Conservation (phyloP, 2,113 vertebrate species). For the Hymenochirus boettgeri region DNA sequence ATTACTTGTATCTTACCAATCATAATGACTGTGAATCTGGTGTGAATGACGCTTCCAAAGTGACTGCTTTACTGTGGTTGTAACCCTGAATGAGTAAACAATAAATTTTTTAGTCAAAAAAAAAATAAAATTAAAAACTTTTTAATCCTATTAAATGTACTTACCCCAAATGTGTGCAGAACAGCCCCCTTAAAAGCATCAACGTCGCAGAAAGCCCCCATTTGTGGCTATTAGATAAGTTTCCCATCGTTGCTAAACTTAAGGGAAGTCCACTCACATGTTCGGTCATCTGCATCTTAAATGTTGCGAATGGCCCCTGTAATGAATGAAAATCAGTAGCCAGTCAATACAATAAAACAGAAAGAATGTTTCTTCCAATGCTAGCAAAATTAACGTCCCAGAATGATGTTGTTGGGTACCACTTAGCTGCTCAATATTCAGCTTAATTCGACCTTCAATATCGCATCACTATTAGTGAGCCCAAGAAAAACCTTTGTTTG, state of each 20-base stretch:
- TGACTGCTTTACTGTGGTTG: constrained; percentile 94
- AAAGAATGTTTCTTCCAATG: no score
- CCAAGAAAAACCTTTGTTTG: no score
- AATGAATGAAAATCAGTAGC: no score
- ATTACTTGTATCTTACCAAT: constrained; percentile 77
- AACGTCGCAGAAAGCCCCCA: constrained; percentile 85
- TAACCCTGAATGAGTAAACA: constrained; percentile 86
- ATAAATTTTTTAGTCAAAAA: constrained; percentile 17
- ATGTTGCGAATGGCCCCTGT: constrained; percentile 93
- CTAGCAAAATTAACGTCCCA: no score
- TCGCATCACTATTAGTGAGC: no score
- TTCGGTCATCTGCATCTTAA: constrained; percentile 93
- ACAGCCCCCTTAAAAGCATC: constrained; percentile 95
- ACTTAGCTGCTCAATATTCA: no score
- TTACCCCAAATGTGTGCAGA: constrained; percentile 92
- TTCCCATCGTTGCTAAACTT: constrained; percentile 98
- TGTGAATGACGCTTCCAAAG: constrained; percentile 92
- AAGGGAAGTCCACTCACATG: constrained; percentile 95
- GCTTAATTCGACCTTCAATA: no score
- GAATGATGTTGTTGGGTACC: no score
- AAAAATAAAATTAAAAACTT: no score
- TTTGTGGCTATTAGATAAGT: constrained; percentile 91
- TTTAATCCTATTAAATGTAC: constrained; percentile 43
- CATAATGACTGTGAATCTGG: constrained; percentile 97
- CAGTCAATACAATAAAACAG: no score